Evolutionary conservation across 2,797 vertebrate genomes (phyloP).

Genomic region (Hydrophis major): DNA sequence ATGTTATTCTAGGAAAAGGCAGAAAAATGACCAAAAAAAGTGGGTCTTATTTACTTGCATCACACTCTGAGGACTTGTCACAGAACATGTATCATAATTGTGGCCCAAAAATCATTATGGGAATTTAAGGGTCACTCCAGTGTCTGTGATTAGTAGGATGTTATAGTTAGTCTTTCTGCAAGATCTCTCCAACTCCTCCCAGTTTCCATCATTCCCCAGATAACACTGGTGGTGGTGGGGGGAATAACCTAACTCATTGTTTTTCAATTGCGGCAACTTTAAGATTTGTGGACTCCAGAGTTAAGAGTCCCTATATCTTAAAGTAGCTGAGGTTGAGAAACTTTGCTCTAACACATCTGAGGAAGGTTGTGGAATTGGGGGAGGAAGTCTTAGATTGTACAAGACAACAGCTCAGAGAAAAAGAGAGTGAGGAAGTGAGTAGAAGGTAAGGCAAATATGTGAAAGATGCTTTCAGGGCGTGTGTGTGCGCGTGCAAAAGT

Average conservation of each 20-base stretch:
- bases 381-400: neutral
- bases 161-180: conserved; percentile 6
- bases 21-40: neutral
- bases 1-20: neutral
- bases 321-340: neutral
- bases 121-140: conserved; percentile 6
- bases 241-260: neutral
- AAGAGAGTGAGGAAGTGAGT: neutral
- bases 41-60: neutral
- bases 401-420: neutral
- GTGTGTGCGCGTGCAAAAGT: neutral
- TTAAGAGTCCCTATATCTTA: neutral
- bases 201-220: neutral
- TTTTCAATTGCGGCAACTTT: neutral
- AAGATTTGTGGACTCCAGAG: neutral
- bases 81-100: neutral
- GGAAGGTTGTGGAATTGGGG: neutral
- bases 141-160: neutral
- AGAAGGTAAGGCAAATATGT: neutral
- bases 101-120: conserved; percentile 6
- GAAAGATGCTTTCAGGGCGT: neutral
- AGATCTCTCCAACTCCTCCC: neutral
- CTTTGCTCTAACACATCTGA: neutral
- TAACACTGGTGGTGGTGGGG: neutral
- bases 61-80: neutral